phyloP scores from a whole-genome alignment of 2,113 vertebrate genomes.

The Columba janthina region DNA sequence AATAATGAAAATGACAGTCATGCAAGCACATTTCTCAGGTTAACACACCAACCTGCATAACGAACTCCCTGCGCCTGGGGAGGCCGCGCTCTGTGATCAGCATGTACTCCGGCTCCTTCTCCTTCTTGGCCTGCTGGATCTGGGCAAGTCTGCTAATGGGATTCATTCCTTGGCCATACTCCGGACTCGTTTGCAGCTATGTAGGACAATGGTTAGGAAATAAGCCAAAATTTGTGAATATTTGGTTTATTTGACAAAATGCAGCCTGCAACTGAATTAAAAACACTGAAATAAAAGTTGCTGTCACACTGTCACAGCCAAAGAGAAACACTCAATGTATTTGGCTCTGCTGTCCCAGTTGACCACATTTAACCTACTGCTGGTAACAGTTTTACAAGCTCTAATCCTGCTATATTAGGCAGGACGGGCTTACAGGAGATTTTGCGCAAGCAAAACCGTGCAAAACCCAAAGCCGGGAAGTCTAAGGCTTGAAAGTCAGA shows the following conservation, averaged over 20 bases:
- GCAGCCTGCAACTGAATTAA: not conserved
- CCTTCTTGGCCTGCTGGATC: conserved; percentile 98
- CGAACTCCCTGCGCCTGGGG: conserved; percentile 93
- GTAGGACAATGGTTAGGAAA: conserved; percentile 17
- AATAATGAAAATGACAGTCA: not conserved
- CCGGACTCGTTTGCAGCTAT: conserved; percentile 92
- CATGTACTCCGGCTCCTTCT: conserved; percentile 94
- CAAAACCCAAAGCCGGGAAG: not conserved
- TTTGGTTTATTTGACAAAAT: not conserved
- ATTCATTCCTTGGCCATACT: conserved; percentile 97
- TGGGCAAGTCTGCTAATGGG: conserved; percentile 97
- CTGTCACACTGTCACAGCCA: not conserved
- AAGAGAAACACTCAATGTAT: not conserved
- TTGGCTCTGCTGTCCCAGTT: not conserved
- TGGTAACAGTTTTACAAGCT: not conserved
- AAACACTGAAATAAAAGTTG: not conserved
- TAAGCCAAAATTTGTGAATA: not conserved
- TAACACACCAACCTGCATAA: conserved; percentile 90
- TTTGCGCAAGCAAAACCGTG: not conserved
- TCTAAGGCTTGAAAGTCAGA: not conserved
- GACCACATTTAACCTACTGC: conserved; percentile 3
- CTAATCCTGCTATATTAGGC: not conserved
- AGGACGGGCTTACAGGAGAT: not conserved
- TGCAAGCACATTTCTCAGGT: not conserved
- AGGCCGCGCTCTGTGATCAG: conserved; percentile 93